Conservation (phyloP, 2,888 invertebrate genomes). For the Oscheius sp. region DNA sequence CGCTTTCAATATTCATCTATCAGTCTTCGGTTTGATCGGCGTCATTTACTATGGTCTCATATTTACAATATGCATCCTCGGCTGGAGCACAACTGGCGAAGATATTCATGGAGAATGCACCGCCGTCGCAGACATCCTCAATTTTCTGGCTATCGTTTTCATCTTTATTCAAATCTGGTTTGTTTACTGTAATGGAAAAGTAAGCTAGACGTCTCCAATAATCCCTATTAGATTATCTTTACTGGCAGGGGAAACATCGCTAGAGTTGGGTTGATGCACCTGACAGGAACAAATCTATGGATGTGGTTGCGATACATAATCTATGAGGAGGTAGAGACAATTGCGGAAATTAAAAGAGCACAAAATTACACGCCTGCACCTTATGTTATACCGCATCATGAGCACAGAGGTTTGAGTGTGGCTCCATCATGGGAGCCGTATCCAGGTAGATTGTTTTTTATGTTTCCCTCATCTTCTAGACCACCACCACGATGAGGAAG, state of each 20-base stretch:
- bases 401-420: conserved; percentile 2
- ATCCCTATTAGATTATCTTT: conserved; percentile 46
- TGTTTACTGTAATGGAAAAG: conserved; percentile 60
- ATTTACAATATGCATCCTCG: conserved; percentile 45
- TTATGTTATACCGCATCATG: conserved; percentile 7
- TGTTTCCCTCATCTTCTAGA: conserved; percentile 12
- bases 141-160: conserved; percentile 44
- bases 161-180: conserved; percentile 61
- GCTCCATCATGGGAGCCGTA: conserved; percentile 29
- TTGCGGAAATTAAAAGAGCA: conserved; percentile 43
- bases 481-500: conserved; percentile 30
- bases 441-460: conserved; percentile 6
- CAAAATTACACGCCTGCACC: conserved; percentile 27
- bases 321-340: conserved; percentile 56
- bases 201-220: conserved; percentile 1
- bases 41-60: conserved; percentile 51
- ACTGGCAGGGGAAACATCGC: conserved; percentile 52
- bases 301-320: conserved; percentile 59
- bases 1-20: background rate
- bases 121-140: conserved; percentile 42
- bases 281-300: conserved; percentile 56
- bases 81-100: conserved; percentile 36
- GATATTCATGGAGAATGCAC: conserved; percentile 46
- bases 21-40: conserved; percentile 58
- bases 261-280: conserved; percentile 55